These are phyloP conservation scores for Oncorhynchus keta DNA, from an alignment of 2,113 vertebrate species.

Conservation along the genomic window DNA sequence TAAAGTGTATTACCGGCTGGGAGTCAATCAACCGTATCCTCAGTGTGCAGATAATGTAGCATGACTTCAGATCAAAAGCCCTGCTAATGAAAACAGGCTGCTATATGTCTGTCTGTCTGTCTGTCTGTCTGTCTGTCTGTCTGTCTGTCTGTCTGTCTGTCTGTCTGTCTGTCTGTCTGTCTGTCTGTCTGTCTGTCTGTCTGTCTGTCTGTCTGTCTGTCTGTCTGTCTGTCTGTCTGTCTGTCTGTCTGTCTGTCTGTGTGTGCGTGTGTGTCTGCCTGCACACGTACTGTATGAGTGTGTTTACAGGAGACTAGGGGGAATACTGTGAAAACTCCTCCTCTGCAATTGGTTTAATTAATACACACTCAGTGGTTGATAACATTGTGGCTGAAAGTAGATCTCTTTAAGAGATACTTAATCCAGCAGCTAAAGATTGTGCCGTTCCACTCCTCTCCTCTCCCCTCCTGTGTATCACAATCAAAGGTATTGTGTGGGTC, in stretches of 20 bases:
- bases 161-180: not conserved
- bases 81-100: constrained; percentile 69
- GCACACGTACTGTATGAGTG: not conserved
- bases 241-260: not conserved
- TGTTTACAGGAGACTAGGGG: constrained; percentile 18
- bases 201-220: not conserved
- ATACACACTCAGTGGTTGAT: constrained; percentile 72
- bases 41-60: constrained; percentile 57
- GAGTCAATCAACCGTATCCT: constrained; percentile 67
- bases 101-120: constrained; percentile 19
- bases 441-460: constrained; percentile 42
- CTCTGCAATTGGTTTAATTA: constrained; percentile 74
- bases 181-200: not conserved
- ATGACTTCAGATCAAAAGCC: constrained; percentile 72
- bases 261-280: constrained; percentile 14
- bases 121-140: not conserved
- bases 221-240: not conserved
- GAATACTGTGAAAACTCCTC: constrained; percentile 48
- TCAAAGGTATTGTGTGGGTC: constrained; percentile 68
- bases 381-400: constrained; percentile 71
- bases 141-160: no score
- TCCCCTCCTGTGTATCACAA: constrained; percentile 66
- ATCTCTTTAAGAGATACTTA: constrained; percentile 75
- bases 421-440: constrained; percentile 71
- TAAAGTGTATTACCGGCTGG: constrained; percentile 62